These are phyloP conservation scores for Anarhynchus alexandrinus DNA, from an alignment of 2,113 vertebrate species.

Conservation along the genomic window DNA sequence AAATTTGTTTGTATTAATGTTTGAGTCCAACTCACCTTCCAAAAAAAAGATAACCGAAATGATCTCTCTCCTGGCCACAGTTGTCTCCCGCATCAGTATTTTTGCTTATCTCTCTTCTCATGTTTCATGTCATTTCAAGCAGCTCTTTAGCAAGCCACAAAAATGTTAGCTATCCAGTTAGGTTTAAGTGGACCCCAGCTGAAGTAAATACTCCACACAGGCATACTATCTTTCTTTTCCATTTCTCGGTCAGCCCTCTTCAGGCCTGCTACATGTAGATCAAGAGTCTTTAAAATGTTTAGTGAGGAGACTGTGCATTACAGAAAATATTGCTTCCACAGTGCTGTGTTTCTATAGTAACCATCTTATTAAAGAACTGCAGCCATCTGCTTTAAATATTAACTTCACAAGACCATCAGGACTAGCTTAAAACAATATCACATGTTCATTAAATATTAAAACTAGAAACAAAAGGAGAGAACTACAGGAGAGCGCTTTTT, in stretches of 20 bases:
- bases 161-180: conserved; percentile 49
- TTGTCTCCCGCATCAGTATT: conserved; percentile 15
- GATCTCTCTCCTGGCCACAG: neutral
- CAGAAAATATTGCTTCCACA: conserved; percentile 82
- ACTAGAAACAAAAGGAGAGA: conserved; percentile 66
- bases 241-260: neutral
- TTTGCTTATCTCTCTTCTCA: conserved; percentile 46
- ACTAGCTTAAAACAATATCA: conserved; percentile 67
- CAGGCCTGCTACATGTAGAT: conserved; percentile 52
- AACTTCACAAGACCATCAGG: conserved; percentile 70
- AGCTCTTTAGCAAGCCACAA: conserved; percentile 48
- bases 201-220: conserved; percentile 25
- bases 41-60: conserved; percentile 14
- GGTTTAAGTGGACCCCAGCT: neutral
- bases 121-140: conserved; percentile 38
- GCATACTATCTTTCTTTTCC: neutral
- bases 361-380: conserved; percentile 77
- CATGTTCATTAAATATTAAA: conserved; percentile 77
- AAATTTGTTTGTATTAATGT: neutral
- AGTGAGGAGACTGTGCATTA: conserved; percentile 65
- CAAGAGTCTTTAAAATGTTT: conserved; percentile 74
- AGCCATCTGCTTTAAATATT: conserved; percentile 90
- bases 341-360: conserved; percentile 79
- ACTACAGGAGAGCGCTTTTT: neutral
- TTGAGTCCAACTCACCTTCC: neutral